A percentile compares a stretch with the other conserved stretches of the same genome.
These are phyloP conservation scores for Acanthurus leucopareius DNA, from an alignment of 2,797 vertebrate genomes.

Conservation along the genomic window DNA sequence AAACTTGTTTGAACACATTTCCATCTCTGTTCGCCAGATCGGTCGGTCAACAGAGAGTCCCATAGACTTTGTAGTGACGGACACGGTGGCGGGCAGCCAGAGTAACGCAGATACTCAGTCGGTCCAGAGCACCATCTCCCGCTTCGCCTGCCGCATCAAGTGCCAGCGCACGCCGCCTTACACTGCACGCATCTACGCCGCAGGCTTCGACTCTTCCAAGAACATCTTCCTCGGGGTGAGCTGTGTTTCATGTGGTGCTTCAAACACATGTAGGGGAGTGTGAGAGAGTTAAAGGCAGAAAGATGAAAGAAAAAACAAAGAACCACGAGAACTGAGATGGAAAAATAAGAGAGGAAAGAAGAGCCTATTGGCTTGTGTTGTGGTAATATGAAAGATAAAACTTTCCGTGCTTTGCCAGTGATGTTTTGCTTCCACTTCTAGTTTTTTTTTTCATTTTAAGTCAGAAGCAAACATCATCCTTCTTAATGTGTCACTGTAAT, in stretches of 20 bases:
- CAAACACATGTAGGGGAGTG: not conserved
- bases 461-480: not conserved
- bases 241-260: not conserved
- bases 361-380: not conserved
- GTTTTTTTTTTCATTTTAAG: not conserved
- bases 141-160: slow-evolving; percentile 98
- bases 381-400: not conserved
- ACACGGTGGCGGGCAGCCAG: slow-evolving; percentile 96
- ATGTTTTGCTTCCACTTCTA: not conserved
- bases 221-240: slow-evolving; percentile 99
- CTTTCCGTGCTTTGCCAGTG: not conserved
- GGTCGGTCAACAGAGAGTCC: slow-evolving; percentile 98
- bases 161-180: slow-evolving; percentile 96
- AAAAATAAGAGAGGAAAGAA: not conserved
- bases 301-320: slow-evolving; percentile 6
- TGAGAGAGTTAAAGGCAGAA: not conserved
- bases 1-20: slow-evolving; percentile 4
- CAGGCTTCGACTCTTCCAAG: slow-evolving; percentile 98
- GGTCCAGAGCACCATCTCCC: slow-evolving; percentile 98
- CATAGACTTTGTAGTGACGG: slow-evolving; percentile 99
- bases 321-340: not conserved
- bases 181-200: slow-evolving; percentile 96
- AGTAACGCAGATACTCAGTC: slow-evolving; percentile 96
- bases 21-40: slow-evolving; percentile 84
- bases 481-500: not conserved